Base-by-base conservation (phyloP, 23 tunicate genomes). In the Clavelina lepadiformis region DNA sequence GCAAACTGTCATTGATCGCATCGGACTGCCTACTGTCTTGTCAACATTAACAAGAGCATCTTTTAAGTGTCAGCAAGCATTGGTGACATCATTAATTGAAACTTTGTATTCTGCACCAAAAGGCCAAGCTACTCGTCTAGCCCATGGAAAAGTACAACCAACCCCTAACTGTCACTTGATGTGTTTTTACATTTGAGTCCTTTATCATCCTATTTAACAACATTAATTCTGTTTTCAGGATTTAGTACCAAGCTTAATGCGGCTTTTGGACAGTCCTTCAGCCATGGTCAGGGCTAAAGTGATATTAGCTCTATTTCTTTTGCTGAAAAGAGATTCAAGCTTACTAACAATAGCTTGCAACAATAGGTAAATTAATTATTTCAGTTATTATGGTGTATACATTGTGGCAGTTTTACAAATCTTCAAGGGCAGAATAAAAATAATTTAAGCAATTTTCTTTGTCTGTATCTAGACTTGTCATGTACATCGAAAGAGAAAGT, bases 401-500 rank as follows among this genome's bases (percentile, higher is more conserved):
- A n/a, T n/a, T n/a, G n/a, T n/a, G n/a, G n/a, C n/a, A n/a, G n/a
- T n/a, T n/a, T n/a, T n/a, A n/a, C n/a, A n/a, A n/a, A n/a, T n/a
- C n/a, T n/a, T n/a, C n/a, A n/a, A n/a, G n/a, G n/a, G n/a, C n/a
- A n/a, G n/a, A n/a, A n/a, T n/a, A n/a, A n/a, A n/a, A n/a, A n/a
- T n/a, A n/a, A n/a, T n/a, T n/a, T n/a, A n/a, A n/a, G n/a, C n/a
- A n/a, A 5, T 58, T 58, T 58, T 4, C 24, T 15, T 15, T 67
- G 23, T 31, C 33, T 52, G 6, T 53, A 3, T 51, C 44, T 55
- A 75, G 97, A 37, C 69, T 89, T 41, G 78, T 89, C 15, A 89
- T 89, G 97, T 80, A 81, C 61, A 82, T 89, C 50, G 97, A 89
- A 38, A 46, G 97, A 63, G 97, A 89, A 54, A 46, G 89, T n/a